Base-by-base conservation (phyloP, 1,140 invertebrate genomes). In the Helicoverpa zea region DNA sequence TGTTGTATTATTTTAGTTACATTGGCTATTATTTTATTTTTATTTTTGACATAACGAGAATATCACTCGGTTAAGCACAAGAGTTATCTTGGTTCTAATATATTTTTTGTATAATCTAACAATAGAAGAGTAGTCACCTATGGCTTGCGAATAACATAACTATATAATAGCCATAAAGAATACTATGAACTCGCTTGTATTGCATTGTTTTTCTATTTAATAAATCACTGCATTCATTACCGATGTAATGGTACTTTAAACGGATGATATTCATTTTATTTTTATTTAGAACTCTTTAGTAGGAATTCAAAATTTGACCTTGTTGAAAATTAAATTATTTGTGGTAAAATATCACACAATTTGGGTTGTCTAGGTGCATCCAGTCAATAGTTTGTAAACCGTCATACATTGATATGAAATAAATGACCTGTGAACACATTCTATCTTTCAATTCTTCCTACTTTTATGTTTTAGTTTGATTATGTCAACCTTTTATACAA, bases 101-200 rank as follows among this genome's bases (percentile, higher is more conserved):
- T 90, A 92, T 86, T 84, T 92, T 90, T 92, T 88, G 82, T 92
- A 90, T 90, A 86, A 88, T 92, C 92, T 94, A 94, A 94, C 92
- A 91, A 89, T 94, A 94, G 91, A 79, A 77, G 79, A 87, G 81
- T 94, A 93, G 90, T 87, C 85, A 91, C 87, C 89, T 91, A 92
- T 94, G 93, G 93, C 93, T 94, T 94, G 92, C 93, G 64, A 94
- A 94, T 94, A 94, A 94, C 93, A 92, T 88, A 91, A 93, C 91
- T 94, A n/a, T n/a, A n/a, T n/a, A 93, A 94, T 93, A 84, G 91
- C 93, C 93, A 92, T 90, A 89, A 90, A 88, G 86, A 90, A 90
- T 90, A 91, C 88, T 92, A 91, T 91, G 84, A 92, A 92, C 77
- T 92, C 87, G 93, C 93, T 94, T 94, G 83, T 91, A 86, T 89